These are phyloP conservation scores for Drosophila azteca DNA, from an alignment of 1,140 invertebrate species.

Conservation along the genomic window DNA sequence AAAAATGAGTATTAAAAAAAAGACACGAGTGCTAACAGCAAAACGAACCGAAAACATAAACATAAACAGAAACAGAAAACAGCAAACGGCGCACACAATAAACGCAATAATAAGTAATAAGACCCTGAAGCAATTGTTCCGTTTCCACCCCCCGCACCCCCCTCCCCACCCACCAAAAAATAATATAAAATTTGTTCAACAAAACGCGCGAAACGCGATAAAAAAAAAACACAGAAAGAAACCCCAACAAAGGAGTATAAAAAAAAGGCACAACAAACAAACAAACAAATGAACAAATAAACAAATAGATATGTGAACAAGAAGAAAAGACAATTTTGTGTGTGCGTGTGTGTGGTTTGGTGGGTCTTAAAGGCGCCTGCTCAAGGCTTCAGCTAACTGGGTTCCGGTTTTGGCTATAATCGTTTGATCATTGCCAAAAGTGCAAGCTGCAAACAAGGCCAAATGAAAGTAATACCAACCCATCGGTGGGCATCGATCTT, in stretches of 20 bases:
- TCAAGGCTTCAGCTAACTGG: conserved; percentile 9
- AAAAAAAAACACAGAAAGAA: conserved; percentile 16
- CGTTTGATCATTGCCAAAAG: too few species aligned
- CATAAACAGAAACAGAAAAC: conserved; percentile 36
- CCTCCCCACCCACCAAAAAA: too few species aligned
- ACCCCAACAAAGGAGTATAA: conserved; percentile 13
- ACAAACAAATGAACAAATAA: conserved; percentile 24
- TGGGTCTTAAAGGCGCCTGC: conserved; percentile 30
- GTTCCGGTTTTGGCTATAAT: too few species aligned
- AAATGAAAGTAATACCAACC: too few species aligned
- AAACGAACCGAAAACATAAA: conserved; percentile 45
- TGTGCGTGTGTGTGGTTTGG: conserved; percentile 3
- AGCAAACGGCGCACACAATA: conserved; percentile 63
- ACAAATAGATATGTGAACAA: conserved; percentile 30
- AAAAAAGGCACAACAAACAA: conserved; percentile 40
- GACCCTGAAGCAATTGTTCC: conserved; percentile 62
- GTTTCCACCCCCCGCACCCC: too few species aligned
- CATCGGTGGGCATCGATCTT: too few species aligned
- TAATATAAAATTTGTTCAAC: conserved; percentile 50
- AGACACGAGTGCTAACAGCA: conserved; percentile 43
- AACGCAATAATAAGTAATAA: conserved; percentile 78
- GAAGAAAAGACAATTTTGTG: conserved; percentile 42
- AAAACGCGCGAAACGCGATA: conserved; percentile 42
- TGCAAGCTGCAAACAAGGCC: too few species aligned
- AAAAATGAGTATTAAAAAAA: conserved; percentile 26